phyloP scores from a whole-genome alignment of 2,113 vertebrate genomes.

The Mustela lutreola region DNA sequence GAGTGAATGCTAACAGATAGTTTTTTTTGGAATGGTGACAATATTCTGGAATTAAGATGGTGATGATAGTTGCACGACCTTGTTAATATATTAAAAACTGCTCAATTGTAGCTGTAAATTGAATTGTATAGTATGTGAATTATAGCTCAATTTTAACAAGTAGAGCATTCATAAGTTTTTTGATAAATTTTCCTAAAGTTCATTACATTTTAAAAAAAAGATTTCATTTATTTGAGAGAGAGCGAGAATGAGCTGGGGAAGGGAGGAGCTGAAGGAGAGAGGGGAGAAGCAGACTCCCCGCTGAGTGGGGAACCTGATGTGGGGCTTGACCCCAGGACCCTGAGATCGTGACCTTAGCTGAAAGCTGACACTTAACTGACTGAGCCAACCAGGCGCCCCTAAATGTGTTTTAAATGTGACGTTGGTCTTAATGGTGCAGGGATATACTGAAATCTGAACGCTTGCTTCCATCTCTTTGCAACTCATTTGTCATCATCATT shows the following conservation, averaged over 20 bases:
- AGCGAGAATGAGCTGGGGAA: no score
- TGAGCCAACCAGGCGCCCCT: not conserved
- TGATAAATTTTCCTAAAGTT: conserved; percentile 5
- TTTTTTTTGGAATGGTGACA: not conserved
- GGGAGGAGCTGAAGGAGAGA: no score
- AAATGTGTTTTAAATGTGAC: not conserved
- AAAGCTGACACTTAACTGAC: no score
- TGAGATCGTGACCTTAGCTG: no score
- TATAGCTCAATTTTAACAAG: not conserved
- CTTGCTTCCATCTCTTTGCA: not conserved
- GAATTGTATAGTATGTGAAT: not conserved
- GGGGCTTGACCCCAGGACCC: no score
- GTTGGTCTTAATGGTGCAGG: not conserved
- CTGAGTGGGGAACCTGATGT: no score
- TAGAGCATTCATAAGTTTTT: not conserved
- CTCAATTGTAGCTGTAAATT: not conserved
- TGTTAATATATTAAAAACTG: not conserved
- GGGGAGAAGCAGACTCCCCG: no score
- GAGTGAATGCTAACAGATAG: not conserved
- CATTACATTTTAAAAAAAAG: no score
- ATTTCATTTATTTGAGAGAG: no score
- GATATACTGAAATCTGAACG: not conserved
- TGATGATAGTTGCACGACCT: not conserved
- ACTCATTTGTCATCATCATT: not conserved
- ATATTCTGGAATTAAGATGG: not conserved